Conservation (phyloP, 1,140 invertebrate genomes). For the Rhynchophorus ferrugineus region DNA sequence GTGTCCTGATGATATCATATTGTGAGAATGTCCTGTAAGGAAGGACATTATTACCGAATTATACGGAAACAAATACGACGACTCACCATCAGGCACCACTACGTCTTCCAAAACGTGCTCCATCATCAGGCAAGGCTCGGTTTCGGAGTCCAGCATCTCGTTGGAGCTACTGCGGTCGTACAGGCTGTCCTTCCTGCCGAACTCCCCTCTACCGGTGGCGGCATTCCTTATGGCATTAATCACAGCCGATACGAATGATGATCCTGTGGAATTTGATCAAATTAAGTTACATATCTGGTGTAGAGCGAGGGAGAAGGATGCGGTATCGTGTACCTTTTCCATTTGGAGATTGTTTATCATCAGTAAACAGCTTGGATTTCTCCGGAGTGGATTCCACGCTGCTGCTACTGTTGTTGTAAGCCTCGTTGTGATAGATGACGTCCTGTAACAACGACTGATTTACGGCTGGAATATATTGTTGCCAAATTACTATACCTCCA, state of each 20-base stretch:
- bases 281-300: neutral
- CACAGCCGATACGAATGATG: conserved; percentile 58
- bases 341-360: conserved; percentile 18
- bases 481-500: no score
- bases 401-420: conserved; percentile 54
- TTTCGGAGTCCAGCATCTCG: conserved; percentile 67
- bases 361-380: conserved; percentile 38
- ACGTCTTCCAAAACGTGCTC: conserved; percentile 64
- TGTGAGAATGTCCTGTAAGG: conserved; percentile 50
- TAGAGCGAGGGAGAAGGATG: no score
- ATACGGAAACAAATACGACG: neutral
- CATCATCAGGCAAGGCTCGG: conserved; percentile 71
- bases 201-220: conserved; percentile 33
- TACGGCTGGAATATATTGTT: no score
- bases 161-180: conserved; percentile 36
- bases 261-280: conserved; percentile 34
- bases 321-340: conserved; percentile 41
- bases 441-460: conserved; percentile 46
- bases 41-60: neutral
- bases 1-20: conserved; percentile 55
- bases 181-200: conserved; percentile 16
- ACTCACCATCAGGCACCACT: conserved; percentile 47
- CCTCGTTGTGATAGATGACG: conserved; percentile 68
- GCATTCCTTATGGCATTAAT: conserved; percentile 61
- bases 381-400: conserved; percentile 53